Evolutionary conservation across 2,113 vertebrate genomes (phyloP).

Genomic region (Caranx melampygus): DNA sequence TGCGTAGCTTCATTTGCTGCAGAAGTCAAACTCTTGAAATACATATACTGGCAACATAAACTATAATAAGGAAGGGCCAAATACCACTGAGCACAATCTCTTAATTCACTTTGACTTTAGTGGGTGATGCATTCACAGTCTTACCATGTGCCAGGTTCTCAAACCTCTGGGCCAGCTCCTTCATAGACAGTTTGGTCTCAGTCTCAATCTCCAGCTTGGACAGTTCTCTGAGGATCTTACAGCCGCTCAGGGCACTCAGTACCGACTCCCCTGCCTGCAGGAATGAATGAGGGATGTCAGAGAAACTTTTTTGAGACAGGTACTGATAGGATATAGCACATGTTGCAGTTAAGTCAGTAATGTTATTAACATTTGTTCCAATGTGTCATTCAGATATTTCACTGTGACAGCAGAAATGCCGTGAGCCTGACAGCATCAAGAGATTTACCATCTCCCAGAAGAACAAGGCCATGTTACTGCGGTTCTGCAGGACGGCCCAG

Average conservation of each 20-base stretch:
- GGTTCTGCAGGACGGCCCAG: slow-evolving; percentile 91
- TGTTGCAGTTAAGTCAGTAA: background rate
- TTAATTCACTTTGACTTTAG: background rate
- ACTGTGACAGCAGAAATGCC: too few relatives aligned
- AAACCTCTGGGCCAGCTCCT: slow-evolving; percentile 87
- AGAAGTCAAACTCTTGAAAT: background rate
- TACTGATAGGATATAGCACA: background rate
- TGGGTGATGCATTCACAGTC: slow-evolving; percentile 11
- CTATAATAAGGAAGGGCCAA: too few relatives aligned
- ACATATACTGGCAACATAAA: background rate
- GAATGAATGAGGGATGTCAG: background rate
- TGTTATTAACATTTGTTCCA: background rate
- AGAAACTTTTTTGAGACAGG: background rate
- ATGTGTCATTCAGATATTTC: background rate
- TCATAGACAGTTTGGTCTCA: slow-evolving; percentile 83
- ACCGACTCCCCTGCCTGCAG: slow-evolving; percentile 86
- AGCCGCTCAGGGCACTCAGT: slow-evolving; percentile 87
- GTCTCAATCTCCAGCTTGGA: slow-evolving; percentile 86
- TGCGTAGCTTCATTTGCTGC: background rate
- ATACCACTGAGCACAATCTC: too few relatives aligned
- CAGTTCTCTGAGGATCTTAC: slow-evolving; percentile 87
- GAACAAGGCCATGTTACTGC: slow-evolving; percentile 88
- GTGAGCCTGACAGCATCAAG: background rate
- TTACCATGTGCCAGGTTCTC: slow-evolving; percentile 89
- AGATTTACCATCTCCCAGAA: slow-evolving; percentile 93